phyloP scores from a whole-genome alignment of 2,888 invertebrate species.

The Branchellion lobata region DNA sequence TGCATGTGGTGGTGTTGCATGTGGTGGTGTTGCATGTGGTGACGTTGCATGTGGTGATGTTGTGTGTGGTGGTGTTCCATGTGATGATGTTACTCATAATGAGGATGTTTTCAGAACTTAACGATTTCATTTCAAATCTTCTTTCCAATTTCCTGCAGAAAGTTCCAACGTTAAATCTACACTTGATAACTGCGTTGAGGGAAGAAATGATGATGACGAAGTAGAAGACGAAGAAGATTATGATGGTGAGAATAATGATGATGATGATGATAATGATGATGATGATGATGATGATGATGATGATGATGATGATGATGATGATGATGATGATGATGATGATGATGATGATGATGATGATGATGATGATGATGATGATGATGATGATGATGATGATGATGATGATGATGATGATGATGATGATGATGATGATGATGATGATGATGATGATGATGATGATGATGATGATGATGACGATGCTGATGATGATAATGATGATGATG shows the following conservation, averaged over 20 bases:
- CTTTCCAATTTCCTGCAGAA: not conserved
- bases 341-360: slow-evolving; percentile 38
- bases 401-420: slow-evolving; percentile 38
- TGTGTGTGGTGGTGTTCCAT: too few relatives aligned
- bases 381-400: slow-evolving; percentile 37
- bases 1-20: too few relatives aligned
- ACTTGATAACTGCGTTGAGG: slow-evolving; percentile 17
- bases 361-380: slow-evolving; percentile 18
- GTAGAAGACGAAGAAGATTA: too few relatives aligned
- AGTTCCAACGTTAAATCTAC: not conserved
- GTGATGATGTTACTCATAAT: too few relatives aligned
- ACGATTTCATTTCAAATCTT: not conserved
- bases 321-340: slow-evolving; percentile 40
- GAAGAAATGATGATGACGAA: too few relatives aligned
- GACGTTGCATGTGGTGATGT: too few relatives aligned
- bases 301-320: slow-evolving; percentile 33
- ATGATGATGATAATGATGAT: slow-evolving; percentile 36
- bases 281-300: slow-evolving; percentile 27
- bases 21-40: too few relatives aligned
- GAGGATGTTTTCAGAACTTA: not conserved
- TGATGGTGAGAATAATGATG: not conserved
- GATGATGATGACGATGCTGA: slow-evolving; percentile 38
- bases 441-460: slow-evolving; percentile 41
- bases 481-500: slow-evolving; percentile 31
- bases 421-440: slow-evolving; percentile 42